These are phyloP conservation scores for Eciton burchellii DNA, from an alignment of 1,140 invertebrate genomes.

Conservation along the genomic window DNA sequence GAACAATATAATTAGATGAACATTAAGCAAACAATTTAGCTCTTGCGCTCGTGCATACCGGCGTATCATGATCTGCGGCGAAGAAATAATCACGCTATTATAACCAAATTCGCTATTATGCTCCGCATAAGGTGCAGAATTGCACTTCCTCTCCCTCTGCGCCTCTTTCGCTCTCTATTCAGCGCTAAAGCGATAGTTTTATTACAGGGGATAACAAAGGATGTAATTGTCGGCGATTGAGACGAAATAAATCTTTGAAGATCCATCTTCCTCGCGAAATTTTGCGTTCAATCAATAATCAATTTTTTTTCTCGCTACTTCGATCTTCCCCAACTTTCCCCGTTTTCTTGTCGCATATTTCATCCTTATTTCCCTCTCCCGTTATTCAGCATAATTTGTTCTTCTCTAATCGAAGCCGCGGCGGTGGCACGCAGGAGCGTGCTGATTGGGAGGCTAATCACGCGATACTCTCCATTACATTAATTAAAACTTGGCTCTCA, in stretches of 20 bases:
- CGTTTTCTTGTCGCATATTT: constrained; percentile 42
- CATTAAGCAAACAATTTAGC: constrained; percentile 58
- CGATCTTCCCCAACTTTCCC: not conserved
- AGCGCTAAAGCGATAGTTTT: constrained; percentile 6
- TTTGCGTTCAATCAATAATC: not conserved
- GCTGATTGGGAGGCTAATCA: constrained; percentile 82
- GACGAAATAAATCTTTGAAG: not conserved
- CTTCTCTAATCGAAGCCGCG: constrained; percentile 32
- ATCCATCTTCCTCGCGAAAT: not conserved
- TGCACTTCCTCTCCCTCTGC: not conserved
- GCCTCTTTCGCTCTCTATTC: not conserved
- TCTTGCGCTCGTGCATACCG: not conserved
- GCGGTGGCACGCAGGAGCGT: constrained; percentile 58
- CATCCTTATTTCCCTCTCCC: constrained; percentile 4
- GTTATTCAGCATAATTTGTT: not conserved
- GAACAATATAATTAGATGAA: constrained; percentile 54
- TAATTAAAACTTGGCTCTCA: constrained; percentile 83
- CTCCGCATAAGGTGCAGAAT: not conserved
- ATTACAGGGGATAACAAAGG: too few relatives aligned
- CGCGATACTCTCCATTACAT: constrained; percentile 83
- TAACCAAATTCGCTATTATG: not conserved
- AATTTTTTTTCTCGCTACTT: constrained; percentile 11
- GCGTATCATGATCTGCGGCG: constrained; percentile 7
- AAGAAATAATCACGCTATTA: not conserved
- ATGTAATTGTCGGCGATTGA: not conserved